Evolutionary conservation across 2,113 vertebrate genomes (phyloP), one percentile per base, ranked within the genome.

Genomic region (Anarhynchus alexandrinus): DNA sequence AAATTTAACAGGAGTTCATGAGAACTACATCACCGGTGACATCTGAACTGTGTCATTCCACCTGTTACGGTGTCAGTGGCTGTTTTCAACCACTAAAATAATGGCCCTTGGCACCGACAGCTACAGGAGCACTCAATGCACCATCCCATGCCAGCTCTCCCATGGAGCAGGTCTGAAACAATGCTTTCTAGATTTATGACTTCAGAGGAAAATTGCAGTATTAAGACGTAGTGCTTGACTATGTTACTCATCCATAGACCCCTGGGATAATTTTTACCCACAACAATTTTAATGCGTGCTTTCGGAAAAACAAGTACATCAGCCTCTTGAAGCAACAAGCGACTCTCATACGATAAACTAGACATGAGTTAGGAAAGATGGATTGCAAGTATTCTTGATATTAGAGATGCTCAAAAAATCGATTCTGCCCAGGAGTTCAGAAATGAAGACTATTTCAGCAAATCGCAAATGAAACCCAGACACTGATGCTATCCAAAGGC

Each of bases 81-180:
- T 88, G 27, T 49, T 81, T 69, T 66, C 77, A 77, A 27, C 27
- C 86, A 36, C 77, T 10, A 36, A 78, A 67, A 58, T 11, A 78
- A 54, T 26, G 78, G 47, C 25, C 70, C 78, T 71, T 71, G 49
- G 93, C 91, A 79, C 10, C 18, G 1, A 32, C 13, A 57, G 49
- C 83, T 21, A 23, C 21, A 40, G 40, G 51, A 93, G 76, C 57
- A 36, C 49, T 95, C 89, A 79, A 15, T 23, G 74, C 82, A 52
- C 65, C 40, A 8, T 34, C 38, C 91, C 77, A 82, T 55, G 72
- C 54, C 86, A 93, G 85, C 74, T 79, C 67, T 88, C 82, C 94
- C 55, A 19, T 16, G 4, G 26, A 86, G 89, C 23, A 81, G 42
- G 4, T 36, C 72, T 25, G 11, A 55, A 82, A 91, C 93, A 84